phyloP scores from a whole-genome alignment of 2,888 invertebrate genomes.

The Amitus sp. region DNA sequence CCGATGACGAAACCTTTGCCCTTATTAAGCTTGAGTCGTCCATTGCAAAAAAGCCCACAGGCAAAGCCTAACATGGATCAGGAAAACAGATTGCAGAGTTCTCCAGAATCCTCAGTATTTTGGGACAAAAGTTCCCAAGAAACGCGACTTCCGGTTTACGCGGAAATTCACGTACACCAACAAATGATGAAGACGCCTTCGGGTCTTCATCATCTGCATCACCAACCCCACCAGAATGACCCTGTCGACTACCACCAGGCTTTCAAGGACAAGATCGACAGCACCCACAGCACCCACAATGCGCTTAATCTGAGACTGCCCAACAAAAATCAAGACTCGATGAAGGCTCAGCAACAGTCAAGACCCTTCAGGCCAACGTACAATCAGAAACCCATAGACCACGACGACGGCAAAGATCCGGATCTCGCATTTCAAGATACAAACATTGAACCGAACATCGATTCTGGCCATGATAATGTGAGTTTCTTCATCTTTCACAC shows the following conservation, averaged over 20 bases:
- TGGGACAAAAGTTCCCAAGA: conserved; percentile 37
- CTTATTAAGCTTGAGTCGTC: conserved; percentile 36
- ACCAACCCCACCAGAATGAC: conserved; percentile 27
- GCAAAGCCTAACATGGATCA: conserved; percentile 55
- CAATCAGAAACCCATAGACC: conserved; percentile 50
- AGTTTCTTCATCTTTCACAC: too few species aligned
- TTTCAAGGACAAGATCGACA: conserved; percentile 54
- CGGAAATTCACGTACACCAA: conserved; percentile 35
- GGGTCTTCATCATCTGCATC: conserved; percentile 28
- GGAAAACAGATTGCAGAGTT: conserved; percentile 42
- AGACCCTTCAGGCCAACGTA: conserved; percentile 48
- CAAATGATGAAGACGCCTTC: conserved; percentile 46
- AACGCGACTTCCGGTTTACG: conserved; percentile 36
- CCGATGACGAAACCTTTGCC: conserved; percentile 46
- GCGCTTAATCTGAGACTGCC: conserved; percentile 53
- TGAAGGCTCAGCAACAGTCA: conserved; percentile 41
- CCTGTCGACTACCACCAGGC: conserved; percentile 42
- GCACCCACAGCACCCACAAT: conserved; percentile 51
- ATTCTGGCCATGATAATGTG: conserved; percentile 53
- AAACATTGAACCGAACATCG: conserved; percentile 55
- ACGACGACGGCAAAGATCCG: conserved; percentile 47
- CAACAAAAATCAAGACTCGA: conserved; percentile 52
- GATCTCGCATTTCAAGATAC: conserved; percentile 58
- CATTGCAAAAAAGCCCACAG: conserved; percentile 57
- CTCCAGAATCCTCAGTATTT: conserved; percentile 22